phyloP scores from a whole-genome alignment of 2,797 vertebrate species.

The Myotis daubentonii region DNA sequence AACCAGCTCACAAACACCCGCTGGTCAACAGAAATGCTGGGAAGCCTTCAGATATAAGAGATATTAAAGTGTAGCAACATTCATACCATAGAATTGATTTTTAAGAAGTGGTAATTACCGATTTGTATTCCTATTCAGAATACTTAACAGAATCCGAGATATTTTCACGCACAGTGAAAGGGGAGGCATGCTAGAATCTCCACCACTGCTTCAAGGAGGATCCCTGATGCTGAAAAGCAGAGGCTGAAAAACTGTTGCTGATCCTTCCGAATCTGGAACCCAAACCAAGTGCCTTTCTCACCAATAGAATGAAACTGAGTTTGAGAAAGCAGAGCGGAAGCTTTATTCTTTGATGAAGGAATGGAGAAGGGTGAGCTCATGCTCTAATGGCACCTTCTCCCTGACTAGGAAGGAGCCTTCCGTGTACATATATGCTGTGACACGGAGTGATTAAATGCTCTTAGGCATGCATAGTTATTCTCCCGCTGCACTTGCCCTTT shows the following conservation, averaged over 20 bases:
- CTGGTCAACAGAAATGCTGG: not conserved
- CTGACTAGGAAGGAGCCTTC: not conserved
- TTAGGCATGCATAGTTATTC: not conserved
- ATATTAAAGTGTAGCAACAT: not conserved
- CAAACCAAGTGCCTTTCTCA: not conserved
- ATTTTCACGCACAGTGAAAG: not conserved
- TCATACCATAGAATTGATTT: not conserved
- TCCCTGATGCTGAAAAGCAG: not conserved
- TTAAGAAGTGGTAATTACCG: not conserved
- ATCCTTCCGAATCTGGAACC: not conserved
- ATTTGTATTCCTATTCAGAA: not conserved
- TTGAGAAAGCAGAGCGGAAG: not conserved
- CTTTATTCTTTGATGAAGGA: not conserved
- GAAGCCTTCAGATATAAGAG: not conserved
- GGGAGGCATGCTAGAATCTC: not conserved
- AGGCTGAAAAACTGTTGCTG: not conserved
- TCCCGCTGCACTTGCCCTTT: not conserved
- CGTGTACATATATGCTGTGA: not conserved
- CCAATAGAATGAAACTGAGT: not conserved
- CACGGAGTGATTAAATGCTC: not conserved
- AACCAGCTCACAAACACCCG: not conserved
- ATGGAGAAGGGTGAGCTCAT: not conserved
- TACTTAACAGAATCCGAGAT: not conserved
- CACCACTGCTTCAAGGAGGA: not conserved
- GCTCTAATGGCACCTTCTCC: not conserved